Evolutionary conservation across 2,888 invertebrate genomes (phyloP).

Genomic region (Lacanobia oleracea): DNA sequence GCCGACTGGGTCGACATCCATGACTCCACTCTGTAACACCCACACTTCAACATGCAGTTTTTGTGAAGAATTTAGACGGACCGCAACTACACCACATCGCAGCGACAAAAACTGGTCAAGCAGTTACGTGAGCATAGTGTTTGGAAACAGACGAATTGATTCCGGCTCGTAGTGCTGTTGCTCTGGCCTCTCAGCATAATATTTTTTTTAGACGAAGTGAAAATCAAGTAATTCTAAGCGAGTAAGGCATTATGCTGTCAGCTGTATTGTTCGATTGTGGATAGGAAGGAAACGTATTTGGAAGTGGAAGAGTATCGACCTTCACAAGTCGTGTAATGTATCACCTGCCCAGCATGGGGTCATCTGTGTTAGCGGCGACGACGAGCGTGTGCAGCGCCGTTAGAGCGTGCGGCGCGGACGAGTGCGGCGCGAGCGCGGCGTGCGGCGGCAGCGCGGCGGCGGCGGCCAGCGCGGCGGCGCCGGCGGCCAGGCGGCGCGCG

Average conservation of each 20-base stretch:
- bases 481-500: slow-evolving; percentile 92
- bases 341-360: slow-evolving; percentile 92
- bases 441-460: slow-evolving; percentile 82
- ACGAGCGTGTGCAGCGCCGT: slow-evolving; percentile 73
- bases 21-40: slow-evolving; percentile 47
- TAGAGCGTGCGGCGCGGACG: slow-evolving; percentile 72
- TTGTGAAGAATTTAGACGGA: too few species aligned
- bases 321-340: not conserved
- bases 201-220: too few species aligned
- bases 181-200: too few species aligned
- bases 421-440: slow-evolving; percentile 87
- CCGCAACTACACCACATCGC: too few species aligned
- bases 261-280: not conserved
- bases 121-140: too few species aligned
- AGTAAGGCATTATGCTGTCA: too few species aligned
- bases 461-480: slow-evolving; percentile 60
- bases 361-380: slow-evolving; percentile 78
- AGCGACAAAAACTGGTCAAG: too few species aligned
- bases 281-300: not conserved
- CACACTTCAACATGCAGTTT: too few species aligned
- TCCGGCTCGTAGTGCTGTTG: too few species aligned
- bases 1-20: slow-evolving; percentile 52
- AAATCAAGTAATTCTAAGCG: too few species aligned
- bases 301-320: not conserved
- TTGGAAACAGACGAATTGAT: too few species aligned